phyloP scores from a whole-genome alignment of 2,113 vertebrate genomes.

The Zeus faber region DNA sequence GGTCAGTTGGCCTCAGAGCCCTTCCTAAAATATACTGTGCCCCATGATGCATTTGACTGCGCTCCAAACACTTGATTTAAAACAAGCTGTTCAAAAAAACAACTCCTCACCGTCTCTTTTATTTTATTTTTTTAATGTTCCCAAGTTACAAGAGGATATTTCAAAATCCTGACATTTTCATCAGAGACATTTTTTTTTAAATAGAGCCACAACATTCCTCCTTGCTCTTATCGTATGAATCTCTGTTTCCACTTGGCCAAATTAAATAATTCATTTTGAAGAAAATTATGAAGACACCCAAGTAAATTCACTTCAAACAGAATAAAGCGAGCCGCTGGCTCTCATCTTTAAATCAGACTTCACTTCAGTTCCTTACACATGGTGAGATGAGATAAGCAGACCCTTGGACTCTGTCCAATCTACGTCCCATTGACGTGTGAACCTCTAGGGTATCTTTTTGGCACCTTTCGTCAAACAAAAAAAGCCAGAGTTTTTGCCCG shows the following conservation, averaged over 20 bases:
- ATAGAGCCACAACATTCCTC: constrained; percentile 36
- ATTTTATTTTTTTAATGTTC: too few species aligned
- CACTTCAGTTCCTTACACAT: constrained; percentile 39
- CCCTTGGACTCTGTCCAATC: constrained; percentile 19
- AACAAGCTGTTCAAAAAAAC: constrained; percentile 10
- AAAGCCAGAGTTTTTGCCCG: too few species aligned
- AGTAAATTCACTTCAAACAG: constrained; percentile 71
- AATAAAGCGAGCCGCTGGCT: constrained; percentile 52
- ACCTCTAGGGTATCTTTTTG: too few species aligned
- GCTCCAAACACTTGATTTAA: constrained; percentile 42
- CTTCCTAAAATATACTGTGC: constrained; percentile 33
- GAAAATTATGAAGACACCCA: constrained; percentile 60
- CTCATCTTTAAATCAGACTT: constrained; percentile 48
- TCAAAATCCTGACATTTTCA: constrained; percentile 33
- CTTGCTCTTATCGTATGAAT: constrained; percentile 63
- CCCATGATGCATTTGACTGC: constrained; percentile 36
- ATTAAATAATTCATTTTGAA: constrained; percentile 74
- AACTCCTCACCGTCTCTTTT: constrained; percentile 40
- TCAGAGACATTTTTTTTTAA: constrained; percentile 44
- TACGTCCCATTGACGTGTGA: too few species aligned
- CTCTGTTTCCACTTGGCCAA: constrained; percentile 43
- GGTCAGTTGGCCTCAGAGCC: constrained; percentile 14
- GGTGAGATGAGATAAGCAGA: constrained; percentile 47
- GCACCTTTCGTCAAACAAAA: too few species aligned
- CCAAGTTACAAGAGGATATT: constrained; percentile 36